Conservation (phyloP, 2,797 vertebrate genomes). For the Aeoliscus strigatus region DNA sequence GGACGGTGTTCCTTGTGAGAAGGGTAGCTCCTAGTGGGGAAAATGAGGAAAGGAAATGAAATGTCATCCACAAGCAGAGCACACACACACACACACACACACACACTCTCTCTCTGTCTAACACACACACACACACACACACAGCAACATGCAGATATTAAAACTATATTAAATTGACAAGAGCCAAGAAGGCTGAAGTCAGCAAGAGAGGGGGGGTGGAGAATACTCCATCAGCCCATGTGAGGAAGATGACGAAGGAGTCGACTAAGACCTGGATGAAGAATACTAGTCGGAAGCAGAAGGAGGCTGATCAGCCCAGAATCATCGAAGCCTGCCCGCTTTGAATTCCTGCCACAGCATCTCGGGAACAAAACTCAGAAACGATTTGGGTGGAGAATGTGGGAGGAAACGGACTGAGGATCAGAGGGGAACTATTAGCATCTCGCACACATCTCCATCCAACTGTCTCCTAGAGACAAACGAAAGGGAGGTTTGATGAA, state of each 20-base stretch:
- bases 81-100: slow-evolving; percentile 13
- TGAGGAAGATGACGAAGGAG: slow-evolving; percentile 25
- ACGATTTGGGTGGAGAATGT: slow-evolving; percentile 52
- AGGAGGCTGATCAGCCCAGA: slow-evolving; percentile 56
- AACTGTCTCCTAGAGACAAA: too few species aligned
- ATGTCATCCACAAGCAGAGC: slow-evolving; percentile 29
- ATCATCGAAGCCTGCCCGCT: slow-evolving; percentile 57
- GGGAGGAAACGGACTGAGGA: slow-evolving; percentile 48
- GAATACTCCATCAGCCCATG: too few species aligned
- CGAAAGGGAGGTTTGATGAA: too few species aligned
- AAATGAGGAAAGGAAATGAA: slow-evolving; percentile 54
- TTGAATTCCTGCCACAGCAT: slow-evolving; percentile 60
- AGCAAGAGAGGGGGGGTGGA: too few species aligned
- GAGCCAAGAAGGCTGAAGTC: slow-evolving; percentile 9
- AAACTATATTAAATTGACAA: slow-evolving; percentile 33
- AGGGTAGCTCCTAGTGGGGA: slow-evolving; percentile 46
- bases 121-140: too few species aligned
- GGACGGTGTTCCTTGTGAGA: slow-evolving; percentile 54
- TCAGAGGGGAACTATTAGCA: slow-evolving; percentile 14
- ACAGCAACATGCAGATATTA: too few species aligned
- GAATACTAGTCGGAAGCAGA: slow-evolving; percentile 47
- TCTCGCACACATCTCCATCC: slow-evolving; percentile 10
- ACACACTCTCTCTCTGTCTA: too few species aligned
- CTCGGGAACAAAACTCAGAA: slow-evolving; percentile 56
- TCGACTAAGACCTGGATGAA: slow-evolving; percentile 36